These are phyloP conservation scores for Hetaerina titia DNA, from an alignment of 2,888 invertebrate species.

Conservation along the genomic window DNA sequence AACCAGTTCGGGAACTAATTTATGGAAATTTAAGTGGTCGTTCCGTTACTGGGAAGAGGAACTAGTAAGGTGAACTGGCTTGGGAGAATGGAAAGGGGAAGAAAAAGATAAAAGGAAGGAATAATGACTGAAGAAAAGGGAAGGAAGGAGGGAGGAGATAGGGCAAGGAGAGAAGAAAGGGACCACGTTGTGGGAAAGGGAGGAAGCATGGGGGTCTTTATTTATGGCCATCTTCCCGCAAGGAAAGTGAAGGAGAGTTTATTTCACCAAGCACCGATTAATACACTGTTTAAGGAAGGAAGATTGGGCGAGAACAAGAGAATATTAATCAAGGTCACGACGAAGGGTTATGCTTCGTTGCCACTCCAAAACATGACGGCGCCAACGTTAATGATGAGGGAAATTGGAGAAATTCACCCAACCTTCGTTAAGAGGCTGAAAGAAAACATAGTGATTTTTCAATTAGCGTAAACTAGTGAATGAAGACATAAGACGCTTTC, in stretches of 20 bases:
- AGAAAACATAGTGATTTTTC: not conserved
- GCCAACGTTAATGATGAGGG: not conserved
- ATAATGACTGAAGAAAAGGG: not conserved
- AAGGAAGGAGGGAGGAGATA: not conserved
- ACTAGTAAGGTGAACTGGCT: constrained; percentile 34
- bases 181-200: not conserved
- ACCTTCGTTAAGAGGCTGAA: not conserved
- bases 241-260: constrained; percentile 60
- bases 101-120: not conserved
- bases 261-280: constrained; percentile 55
- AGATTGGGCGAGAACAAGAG: not conserved
- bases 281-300: constrained; percentile 59
- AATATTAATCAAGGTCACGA: constrained; percentile 23
- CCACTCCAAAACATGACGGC: not conserved
- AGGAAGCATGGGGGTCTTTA: constrained; percentile 24
- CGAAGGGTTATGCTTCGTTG: not conserved
- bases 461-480: not conserved
- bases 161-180: not conserved
- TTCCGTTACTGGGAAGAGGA: constrained; percentile 62
- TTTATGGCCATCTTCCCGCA: constrained; percentile 43
- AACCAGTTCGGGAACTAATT: constrained; percentile 68
- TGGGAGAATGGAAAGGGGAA: not conserved
- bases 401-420: not conserved
- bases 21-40: constrained; percentile 68
- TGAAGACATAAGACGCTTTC: not conserved